These are phyloP conservation scores for Pseudomyrmex pallidus DNA, from an alignment of 1,140 invertebrate genomes.

Conservation along the genomic window DNA sequence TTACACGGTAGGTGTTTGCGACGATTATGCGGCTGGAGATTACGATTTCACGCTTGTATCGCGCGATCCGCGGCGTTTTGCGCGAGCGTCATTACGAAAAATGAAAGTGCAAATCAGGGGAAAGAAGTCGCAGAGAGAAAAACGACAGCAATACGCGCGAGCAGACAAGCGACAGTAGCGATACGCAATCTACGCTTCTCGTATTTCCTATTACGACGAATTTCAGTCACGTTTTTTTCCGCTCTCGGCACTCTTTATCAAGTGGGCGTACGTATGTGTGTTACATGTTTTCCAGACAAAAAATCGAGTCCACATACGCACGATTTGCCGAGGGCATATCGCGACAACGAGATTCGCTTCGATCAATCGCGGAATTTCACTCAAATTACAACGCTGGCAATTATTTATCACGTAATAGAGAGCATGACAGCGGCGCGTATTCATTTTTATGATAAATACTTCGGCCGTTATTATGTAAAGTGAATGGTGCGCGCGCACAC, in stretches of 20 bases:
- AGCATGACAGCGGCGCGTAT: conserved; percentile 18
- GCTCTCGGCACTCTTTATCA: conserved; percentile 48
- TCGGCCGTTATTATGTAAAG: conserved; percentile 57
- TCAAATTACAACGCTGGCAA: conserved; percentile 33
- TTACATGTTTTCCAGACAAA: conserved; percentile 1
- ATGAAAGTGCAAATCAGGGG: conserved; percentile 54
- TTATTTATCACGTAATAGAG: conserved; percentile 52
- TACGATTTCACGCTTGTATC: conserved; percentile 40
- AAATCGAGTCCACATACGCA: neutral
- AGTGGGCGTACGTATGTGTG: conserved; percentile 54
- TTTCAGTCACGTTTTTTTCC: neutral
- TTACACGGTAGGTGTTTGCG: conserved; percentile 20
- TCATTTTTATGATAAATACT: conserved; percentile 28
- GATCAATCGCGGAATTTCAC: conserved; percentile 26
- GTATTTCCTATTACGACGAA: conserved; percentile 22
- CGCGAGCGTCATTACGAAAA: conserved; percentile 58
- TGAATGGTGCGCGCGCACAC: neutral
- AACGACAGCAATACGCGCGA: neutral
- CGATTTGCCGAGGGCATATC: conserved; percentile 2
- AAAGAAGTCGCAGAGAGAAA: conserved; percentile 8
- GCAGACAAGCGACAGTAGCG: neutral
- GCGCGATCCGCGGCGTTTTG: conserved; percentile 50
- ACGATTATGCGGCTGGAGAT: conserved; percentile 47
- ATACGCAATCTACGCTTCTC: conserved; percentile 1
- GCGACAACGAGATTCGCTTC: neutral